Evolutionary conservation across 2,888 invertebrate genomes (phyloP).

Genomic region (Leptopterna dolabrata): DNA sequence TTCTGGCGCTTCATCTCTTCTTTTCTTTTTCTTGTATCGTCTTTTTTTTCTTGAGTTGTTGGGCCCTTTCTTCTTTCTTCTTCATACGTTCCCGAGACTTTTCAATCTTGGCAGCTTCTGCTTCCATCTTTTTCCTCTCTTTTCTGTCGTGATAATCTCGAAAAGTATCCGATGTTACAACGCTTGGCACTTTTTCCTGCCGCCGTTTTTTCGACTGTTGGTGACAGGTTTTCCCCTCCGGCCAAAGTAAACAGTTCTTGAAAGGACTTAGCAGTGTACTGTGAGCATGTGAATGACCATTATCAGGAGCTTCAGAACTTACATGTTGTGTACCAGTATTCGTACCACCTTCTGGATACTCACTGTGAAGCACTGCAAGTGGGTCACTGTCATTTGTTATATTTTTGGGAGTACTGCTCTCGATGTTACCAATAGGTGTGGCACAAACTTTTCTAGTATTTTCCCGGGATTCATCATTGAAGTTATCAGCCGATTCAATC

Average conservation of each 20-base stretch:
- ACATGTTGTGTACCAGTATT: background rate
- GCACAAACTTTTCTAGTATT: background rate
- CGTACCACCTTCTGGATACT: constrained; percentile 8
- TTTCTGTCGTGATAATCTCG: no score
- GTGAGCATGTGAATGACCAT: constrained; percentile 21
- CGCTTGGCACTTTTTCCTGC: background rate
- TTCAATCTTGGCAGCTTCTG: no score
- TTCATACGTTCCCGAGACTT: background rate
- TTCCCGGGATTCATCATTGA: background rate
- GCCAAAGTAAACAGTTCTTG: constrained; percentile 25
- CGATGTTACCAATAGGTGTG: no score
- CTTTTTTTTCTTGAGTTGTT: background rate
- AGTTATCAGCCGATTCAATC: background rate
- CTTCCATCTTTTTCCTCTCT: no score
- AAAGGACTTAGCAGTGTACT: no score
- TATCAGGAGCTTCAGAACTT: background rate
- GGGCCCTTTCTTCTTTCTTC: background rate
- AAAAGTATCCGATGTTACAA: no score
- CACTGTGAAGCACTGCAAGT: constrained; percentile 13
- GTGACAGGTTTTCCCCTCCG: background rate
- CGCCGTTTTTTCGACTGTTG: constrained; percentile 21
- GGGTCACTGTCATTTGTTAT: constrained; percentile 11
- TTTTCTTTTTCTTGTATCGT: background rate
- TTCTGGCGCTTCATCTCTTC: background rate
- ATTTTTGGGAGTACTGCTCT: background rate